phyloP scores from a whole-genome alignment of 2,797 vertebrate genomes.

The Aldrovandia affinis region DNA sequence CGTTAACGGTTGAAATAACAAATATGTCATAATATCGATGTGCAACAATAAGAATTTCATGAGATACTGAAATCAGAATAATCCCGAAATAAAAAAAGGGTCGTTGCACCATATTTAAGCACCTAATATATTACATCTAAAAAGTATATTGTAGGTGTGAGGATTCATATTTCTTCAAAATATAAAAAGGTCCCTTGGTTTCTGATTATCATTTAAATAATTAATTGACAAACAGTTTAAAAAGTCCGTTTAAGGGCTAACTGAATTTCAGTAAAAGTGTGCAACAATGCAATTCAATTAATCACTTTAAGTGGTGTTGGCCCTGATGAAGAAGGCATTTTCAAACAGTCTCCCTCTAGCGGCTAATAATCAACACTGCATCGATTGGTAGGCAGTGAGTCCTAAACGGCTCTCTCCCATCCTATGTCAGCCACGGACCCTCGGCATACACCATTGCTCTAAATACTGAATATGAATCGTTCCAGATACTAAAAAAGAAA shows the following conservation, averaged over 20 bases:
- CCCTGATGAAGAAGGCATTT: not conserved
- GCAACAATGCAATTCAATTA: not conserved
- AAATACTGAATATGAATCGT: too few species aligned
- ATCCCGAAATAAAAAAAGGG: not conserved
- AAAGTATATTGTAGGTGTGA: too few species aligned
- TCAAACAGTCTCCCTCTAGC: conserved; percentile 1
- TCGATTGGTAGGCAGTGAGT: not conserved
- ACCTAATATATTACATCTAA: too few species aligned
- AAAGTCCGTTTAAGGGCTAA: not conserved
- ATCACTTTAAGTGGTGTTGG: not conserved
- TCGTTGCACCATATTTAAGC: not conserved
- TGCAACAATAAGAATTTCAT: not conserved
- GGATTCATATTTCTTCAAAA: too few species aligned
- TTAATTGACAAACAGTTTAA: not conserved
- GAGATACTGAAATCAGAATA: not conserved
- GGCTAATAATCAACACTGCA: conserved; percentile 11
- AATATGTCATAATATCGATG: not conserved
- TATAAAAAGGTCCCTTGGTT: too few species aligned
- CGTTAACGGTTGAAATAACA: not conserved
- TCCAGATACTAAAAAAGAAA: too few species aligned
- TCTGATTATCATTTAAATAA: too few species aligned
- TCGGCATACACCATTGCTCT: not conserved
- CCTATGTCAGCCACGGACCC: too few species aligned
- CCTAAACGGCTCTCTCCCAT: not conserved
- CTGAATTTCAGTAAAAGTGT: not conserved